Conservation (phyloP, 2,888 invertebrate genomes). For the Synanthedon formicaeformis region DNA sequence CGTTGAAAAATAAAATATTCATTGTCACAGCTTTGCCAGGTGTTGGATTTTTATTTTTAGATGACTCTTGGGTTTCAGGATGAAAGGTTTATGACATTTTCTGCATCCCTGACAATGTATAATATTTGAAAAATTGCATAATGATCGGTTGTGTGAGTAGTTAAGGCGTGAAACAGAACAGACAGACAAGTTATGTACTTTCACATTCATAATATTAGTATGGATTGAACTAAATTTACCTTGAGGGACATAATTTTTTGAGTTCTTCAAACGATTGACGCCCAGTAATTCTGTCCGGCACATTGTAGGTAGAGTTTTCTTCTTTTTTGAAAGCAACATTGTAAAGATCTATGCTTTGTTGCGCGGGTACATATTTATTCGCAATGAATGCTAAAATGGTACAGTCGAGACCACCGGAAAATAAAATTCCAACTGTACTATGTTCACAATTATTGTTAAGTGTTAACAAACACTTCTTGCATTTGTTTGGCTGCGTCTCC, state of each 20-base stretch:
- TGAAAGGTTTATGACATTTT: no score
- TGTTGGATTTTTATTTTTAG: no score
- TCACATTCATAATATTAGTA: background rate
- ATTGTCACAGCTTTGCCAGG: no score
- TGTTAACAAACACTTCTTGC: constrained; percentile 67
- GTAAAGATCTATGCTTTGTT: constrained; percentile 86
- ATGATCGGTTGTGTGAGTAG: no score
- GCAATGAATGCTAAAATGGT: constrained; percentile 88
- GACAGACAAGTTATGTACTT: background rate
- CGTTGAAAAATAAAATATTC: no score
- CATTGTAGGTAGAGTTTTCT: constrained; percentile 64
- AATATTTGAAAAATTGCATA: no score
- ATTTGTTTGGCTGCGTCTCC: constrained; percentile 71
- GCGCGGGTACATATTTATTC: constrained; percentile 73
- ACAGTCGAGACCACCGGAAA: constrained; percentile 97
- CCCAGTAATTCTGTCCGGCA: constrained; percentile 89
- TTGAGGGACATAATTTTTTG: constrained; percentile 72
- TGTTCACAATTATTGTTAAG: constrained; percentile 54
- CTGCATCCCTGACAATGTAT: no score
- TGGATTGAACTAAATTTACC: constrained; percentile 29
- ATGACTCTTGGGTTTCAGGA: no score
- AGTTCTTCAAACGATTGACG: constrained; percentile 78
- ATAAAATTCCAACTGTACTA: constrained; percentile 83
- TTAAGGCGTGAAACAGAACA: no score
- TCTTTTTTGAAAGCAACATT: constrained; percentile 91